Evolutionary conservation across 1,140 invertebrate genomes (phyloP).

Genomic region (Leptopilina boulardi): DNA sequence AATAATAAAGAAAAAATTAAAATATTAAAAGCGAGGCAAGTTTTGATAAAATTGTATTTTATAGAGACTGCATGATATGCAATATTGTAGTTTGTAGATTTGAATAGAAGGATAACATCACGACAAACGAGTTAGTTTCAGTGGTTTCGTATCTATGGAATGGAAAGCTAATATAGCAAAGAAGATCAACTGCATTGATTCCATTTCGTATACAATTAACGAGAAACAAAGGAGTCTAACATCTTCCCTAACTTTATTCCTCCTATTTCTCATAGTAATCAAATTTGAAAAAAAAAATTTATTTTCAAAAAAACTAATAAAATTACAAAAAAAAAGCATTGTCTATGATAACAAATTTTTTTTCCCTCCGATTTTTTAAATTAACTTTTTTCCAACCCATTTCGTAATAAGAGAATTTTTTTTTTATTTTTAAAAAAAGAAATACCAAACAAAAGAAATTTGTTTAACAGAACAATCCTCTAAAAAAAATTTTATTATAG

Average conservation of each 20-base stretch:
- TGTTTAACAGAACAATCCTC: no score
- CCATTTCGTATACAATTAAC: constrained; percentile 19
- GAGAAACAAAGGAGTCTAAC: constrained; percentile 5
- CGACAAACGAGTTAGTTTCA: constrained; percentile 25
- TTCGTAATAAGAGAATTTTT: no score
- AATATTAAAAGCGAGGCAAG: not conserved
- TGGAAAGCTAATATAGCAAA: constrained; percentile 26
- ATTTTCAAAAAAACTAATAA: no score
- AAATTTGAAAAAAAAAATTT: no score
- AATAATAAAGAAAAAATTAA: not conserved
- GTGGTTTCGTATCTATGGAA: constrained; percentile 1
- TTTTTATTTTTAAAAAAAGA: no score
- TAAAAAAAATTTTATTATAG: no score
- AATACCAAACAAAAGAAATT: no score
- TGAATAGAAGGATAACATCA: constrained; percentile 10
- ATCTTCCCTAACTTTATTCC: not conserved
- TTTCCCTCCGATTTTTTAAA: no score
- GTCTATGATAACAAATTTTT: no score
- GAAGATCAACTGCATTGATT: constrained; percentile 29
- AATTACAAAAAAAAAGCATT: no score
- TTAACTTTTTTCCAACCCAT: no score
- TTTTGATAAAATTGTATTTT: not conserved
- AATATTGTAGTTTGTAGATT: not conserved
- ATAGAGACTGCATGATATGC: not conserved
- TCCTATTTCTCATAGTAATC: not conserved